Conservation (phyloP, 2,797 vertebrate genomes). For the Phoxinus dragarum region DNA sequence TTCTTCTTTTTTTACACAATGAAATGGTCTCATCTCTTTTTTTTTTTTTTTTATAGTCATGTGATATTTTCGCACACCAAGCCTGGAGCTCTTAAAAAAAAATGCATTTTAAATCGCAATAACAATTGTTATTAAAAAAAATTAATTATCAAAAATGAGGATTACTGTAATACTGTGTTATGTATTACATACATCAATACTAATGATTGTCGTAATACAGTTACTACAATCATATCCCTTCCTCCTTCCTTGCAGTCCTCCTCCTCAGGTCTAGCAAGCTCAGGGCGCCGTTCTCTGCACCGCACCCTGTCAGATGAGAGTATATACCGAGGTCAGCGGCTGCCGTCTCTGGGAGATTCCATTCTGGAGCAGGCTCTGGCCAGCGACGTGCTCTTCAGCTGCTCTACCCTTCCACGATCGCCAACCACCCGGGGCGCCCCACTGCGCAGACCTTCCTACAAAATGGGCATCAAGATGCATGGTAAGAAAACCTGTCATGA, state of each 20-base stretch:
- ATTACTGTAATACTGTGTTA: not conserved
- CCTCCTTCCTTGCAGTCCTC: slow-evolving; percentile 60
- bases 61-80: not conserved
- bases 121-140: not conserved
- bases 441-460: slow-evolving; percentile 92
- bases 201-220: not conserved
- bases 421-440: slow-evolving; percentile 93
- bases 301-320: slow-evolving; percentile 98
- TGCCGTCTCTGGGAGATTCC: slow-evolving; percentile 82
- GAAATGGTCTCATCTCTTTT: not conserved
- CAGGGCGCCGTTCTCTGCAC: slow-evolving; percentile 89
- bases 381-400: slow-evolving; percentile 93
- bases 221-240: not conserved
- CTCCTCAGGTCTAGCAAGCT: slow-evolving; percentile 81
- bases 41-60: not conserved
- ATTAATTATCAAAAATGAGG: not conserved
- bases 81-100: too few species aligned
- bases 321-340: slow-evolving; percentile 93
- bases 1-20: too few species aligned
- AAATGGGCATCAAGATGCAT: slow-evolving; percentile 94
- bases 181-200: too few species aligned
- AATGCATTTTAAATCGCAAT: not conserved
- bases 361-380: slow-evolving; percentile 85
- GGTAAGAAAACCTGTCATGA: slow-evolving; percentile 73
- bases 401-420: slow-evolving; percentile 90